Base-by-base conservation (phyloP, 2,113 vertebrate species). In the Athene cunicularia region DNA sequence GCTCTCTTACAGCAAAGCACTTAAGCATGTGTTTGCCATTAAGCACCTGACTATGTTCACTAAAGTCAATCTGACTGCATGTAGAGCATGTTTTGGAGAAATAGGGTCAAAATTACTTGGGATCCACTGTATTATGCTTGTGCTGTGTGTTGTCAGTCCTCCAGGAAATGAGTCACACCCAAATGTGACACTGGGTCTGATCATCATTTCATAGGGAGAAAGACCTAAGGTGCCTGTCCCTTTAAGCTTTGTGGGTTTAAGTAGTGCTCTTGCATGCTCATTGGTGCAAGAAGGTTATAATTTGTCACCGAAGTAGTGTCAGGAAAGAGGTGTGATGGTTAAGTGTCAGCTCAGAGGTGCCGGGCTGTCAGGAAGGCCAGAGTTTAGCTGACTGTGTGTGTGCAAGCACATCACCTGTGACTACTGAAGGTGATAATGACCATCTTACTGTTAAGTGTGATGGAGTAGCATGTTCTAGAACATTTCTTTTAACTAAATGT, bases 111-210 rank as follows among this genome's bases (percentile, higher is more conserved):
- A 80, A 53, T 35, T 74, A 47, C 28, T 24, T 14, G 32, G 20
- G n/a, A 5, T 60, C 24, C 17, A 5, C 62, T 47, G 26, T 4
- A 4, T 45, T n/a, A 6, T 53, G 28, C 7, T 27, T 43, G 33
- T 68, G 35, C 23, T 21, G 35, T 18, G 47, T 66, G 55, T 27
- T 56, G n/a, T 35, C 37, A 26, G 32, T 3, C 12, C 30, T 52
- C 28, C 1, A 3, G 83, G 72, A 64, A 58, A 62, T 27, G 27
- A 19, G 32, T 28, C 1, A 6, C 7, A 4, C n/a, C 17, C 49
- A 75, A 45, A 20, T 5, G 3, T 0, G 2, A 32, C 0, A 2
- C 22, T 0, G 0, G 53, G 12, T 53, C 33, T 53, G 24, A 45
- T n/a, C 8, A 12, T 21, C 9, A 0, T n/a, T 85, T 64, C 1